Base-by-base conservation (phyloP, 2,888 invertebrate genomes). In the Melanargia galathea region DNA sequence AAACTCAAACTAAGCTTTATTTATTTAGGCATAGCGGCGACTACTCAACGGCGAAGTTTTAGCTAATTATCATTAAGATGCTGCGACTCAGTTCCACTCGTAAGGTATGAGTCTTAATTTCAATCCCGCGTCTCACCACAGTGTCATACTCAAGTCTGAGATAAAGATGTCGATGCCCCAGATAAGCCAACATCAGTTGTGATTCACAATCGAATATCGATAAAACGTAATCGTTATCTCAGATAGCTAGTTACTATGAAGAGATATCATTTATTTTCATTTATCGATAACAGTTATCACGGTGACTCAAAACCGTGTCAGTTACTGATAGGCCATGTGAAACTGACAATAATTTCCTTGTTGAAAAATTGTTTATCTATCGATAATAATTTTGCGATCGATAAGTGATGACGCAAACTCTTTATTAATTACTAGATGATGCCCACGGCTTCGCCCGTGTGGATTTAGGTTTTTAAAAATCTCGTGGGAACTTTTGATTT, bases 131-230 rank as follows among this genome's bases (percentile, higher is more conserved):
- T 30, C 16, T 30, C 30, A 33, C 24, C 46, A 7, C 5, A 30
- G 18, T 51, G 16, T 18, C 16, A 18, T 30, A 13, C 1, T 16
- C 16, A 16, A 33, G 13, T 48, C 46, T 22, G 24, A 10, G 33
- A 16, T 30, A n/a, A 30, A 49, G 26, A 49, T 49, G 30, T 30
- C 49, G 16, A 49, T 49, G 49, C 26, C n/a, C n/a, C 26, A 16
- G 49, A 51, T 30, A 30, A 30, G 26, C 8, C 49, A 16, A 16
- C 6, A n/a, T 24, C 46, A 24, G n/a, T n/a, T 30, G 24, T 22
- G 49, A 26, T 49, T 26, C 26, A 49, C 16, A 18, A 30, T 30
- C 16, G 18, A 30, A 33, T 51, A 51, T 51, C 51, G 30, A 30
- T 51, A 30, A 51, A 1, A 18, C 18, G n/a, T 51, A 51, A 18